Percentiles rank a stretch among this genome's conserved stretches.
Evolutionary conservation across 1,140 invertebrate genomes (phyloP).

Genomic region (Philaenus spumarius): DNA sequence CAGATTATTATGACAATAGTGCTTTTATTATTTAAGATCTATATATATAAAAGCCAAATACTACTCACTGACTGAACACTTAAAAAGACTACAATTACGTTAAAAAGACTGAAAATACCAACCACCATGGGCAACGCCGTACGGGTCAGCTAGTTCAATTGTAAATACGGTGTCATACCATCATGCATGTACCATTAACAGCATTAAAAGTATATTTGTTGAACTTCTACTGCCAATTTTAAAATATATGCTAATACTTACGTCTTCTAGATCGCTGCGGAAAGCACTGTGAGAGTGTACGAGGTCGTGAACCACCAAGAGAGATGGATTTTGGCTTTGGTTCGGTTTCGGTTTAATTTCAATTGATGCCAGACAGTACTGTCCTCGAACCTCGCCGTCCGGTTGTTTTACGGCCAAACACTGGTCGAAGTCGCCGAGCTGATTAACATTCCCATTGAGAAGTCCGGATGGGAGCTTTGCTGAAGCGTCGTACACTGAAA

Average conservation of each 20-base stretch:
- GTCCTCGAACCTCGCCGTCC: constrained; percentile 44
- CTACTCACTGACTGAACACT: too few relatives aligned
- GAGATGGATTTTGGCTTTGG: constrained; percentile 41
- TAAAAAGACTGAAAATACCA: too few relatives aligned
- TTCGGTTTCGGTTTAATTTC: constrained; percentile 41
- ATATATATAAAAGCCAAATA: too few relatives aligned
- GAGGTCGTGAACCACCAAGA: constrained; percentile 48
- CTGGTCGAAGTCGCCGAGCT: constrained; percentile 55
- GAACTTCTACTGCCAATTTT: too few relatives aligned
- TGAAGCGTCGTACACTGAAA: constrained; percentile 55
- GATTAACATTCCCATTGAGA: constrained; percentile 55
- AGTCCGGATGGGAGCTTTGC: constrained; percentile 54
- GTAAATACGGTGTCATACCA: too few relatives aligned
- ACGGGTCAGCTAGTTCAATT: too few relatives aligned
- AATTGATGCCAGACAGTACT: constrained; percentile 55
- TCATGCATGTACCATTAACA: too few relatives aligned
- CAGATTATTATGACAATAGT: too few relatives aligned
- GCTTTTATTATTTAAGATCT: too few relatives aligned
- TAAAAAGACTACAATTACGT: too few relatives aligned
- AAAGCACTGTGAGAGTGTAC: constrained; percentile 56
- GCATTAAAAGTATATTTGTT: too few relatives aligned
- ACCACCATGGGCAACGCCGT: too few relatives aligned
- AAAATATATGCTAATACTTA: constrained; percentile 48
- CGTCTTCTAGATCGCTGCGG: constrained; percentile 52
- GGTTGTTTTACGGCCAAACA: constrained; percentile 43